Base-by-base conservation (phyloP, 1,140 invertebrate species). In the Aphaenogaster ashmeadi region DNA sequence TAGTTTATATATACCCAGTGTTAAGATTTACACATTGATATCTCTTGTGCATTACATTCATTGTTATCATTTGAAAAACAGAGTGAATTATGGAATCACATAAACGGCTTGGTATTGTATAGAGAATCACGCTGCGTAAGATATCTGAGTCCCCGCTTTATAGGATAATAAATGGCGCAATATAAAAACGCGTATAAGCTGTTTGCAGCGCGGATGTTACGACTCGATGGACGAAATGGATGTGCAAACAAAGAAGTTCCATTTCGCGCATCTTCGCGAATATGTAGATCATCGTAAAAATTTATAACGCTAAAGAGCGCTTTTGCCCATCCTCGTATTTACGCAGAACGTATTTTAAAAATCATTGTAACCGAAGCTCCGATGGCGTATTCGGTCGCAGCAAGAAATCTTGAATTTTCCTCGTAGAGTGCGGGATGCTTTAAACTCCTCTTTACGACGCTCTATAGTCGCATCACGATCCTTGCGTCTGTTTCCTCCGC, bases 381-480 rank as follows among this genome's bases (percentile, higher is more conserved):
- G 60, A 56, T 52, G 75, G 36, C 75, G 60, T 78, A 74, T 77
- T 75, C 36, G 69, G 87, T 67, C 77, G 81, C 86, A 33, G 66
- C 90, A 91, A 88, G 87, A 88, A 88, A 89, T 71, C 64, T 69
- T 72, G 84, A 89, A 79, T 89, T 91, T 89, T 64, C 60, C 52
- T 41, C 60, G 74, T 52, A 41, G 79, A 54, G 27, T 27, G 77
- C 75, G 66, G 21, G 66, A 87, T 75, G 62, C 81, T 88, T 83
- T 77, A 86, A 85, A 84, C 90, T 72, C 71, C 88, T 86, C 90
- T 91, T 91, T 87, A 89, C 72, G 90, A 88, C 66, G 78, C 78
- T 91, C 90, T 56, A 86, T 84, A 91, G 90, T 91, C 90, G 88
- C 90, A 91, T 91, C 90, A 91, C 90, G 90, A 91, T 88, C 44